Base-by-base conservation (phyloP, 2,888 invertebrate genomes). In the Drosophila imparisetae region DNA sequence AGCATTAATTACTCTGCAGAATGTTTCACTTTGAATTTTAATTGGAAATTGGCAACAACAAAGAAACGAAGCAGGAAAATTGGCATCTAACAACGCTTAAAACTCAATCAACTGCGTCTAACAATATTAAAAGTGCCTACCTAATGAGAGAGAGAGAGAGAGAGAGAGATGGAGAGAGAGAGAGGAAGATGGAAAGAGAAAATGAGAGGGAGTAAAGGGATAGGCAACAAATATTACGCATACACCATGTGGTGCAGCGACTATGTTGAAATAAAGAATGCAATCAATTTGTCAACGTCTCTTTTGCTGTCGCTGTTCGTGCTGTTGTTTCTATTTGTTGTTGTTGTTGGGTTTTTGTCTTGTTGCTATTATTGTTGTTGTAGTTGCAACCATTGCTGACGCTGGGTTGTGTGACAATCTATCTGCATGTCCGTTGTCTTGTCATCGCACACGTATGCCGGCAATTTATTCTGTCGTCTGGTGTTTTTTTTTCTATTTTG, bases 221-320 rank as follows among this genome's bases (percentile, higher is more conserved):
- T 30, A 62, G 34, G 42, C 45, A 30, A 52, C 50, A 55, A 53
- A 74, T 72, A 82, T 77, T 72, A 80, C 82, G 86, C 76, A 86
- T 86, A 86, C 89, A 78, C 80, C 85, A 75, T 85, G 85, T 86
- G 77, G 62, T 76, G 73, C 75, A 61, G 59, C 72, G 66, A 61
- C 72, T 66, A 67, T 64, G 78, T 77, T 71, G 77, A 85, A 86
- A 85, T 78, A 89, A 87, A 86, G 86, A 88, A 87, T 86, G 90
- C 90, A 86, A 89, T 87, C 87, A 87, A 87, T 90, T 87, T 87
- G 88, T 87, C 88, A 86, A 89, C 76, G 83, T 86, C 83, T 78
- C 76, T 72, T 67, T 55, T 52, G 30, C 38, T 53, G 66, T 55
- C 62, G 32, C 60, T 38, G 32, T 48, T 61, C 45, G 38, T 64